A percentile compares a stretch with the other conserved stretches of the same genome.
Evolutionary conservation across 2,113 vertebrate genomes (phyloP).

Genomic region (Morone saxatilis): DNA sequence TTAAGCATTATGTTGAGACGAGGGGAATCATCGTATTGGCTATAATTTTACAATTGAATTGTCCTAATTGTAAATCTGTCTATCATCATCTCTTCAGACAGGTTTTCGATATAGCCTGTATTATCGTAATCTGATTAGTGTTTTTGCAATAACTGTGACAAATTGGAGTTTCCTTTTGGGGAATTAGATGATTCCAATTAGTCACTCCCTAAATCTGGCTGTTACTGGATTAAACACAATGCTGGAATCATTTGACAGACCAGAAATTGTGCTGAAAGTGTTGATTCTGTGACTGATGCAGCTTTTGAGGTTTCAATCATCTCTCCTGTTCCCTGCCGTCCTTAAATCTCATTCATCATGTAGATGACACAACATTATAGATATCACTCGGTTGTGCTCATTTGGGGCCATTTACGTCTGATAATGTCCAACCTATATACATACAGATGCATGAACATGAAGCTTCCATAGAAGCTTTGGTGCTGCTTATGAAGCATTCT

Average conservation of each 20-base stretch:
- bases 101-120: background rate
- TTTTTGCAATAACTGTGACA: conserved; percentile 37
- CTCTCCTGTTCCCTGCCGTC: background rate
- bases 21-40: conserved; percentile 7
- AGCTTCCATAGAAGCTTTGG: background rate
- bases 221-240: conserved; percentile 6
- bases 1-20: conserved; percentile 16
- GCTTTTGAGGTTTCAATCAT: background rate
- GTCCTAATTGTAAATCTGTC: conserved; percentile 64
- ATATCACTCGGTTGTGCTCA: background rate
- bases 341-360: background rate
- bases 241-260: conserved; percentile 3
- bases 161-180: conserved; percentile 33
- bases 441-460: background rate
- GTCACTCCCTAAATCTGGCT: conserved; percentile 10
- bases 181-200: conserved; percentile 33
- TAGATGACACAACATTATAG: too few species aligned
- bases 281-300: background rate
- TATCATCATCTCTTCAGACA: conserved; percentile 40
- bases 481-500: background rate
- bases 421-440: too few species aligned
- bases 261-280: background rate
- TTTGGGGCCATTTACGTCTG: background rate
- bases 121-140: conserved; percentile 46
- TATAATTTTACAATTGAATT: conserved; percentile 45